A percentile compares a stretch with the other conserved stretches of the same genome.
These are phyloP conservation scores for Scalopus aquaticus DNA, from an alignment of 2,113 vertebrate genomes.

Conservation along the genomic window DNA sequence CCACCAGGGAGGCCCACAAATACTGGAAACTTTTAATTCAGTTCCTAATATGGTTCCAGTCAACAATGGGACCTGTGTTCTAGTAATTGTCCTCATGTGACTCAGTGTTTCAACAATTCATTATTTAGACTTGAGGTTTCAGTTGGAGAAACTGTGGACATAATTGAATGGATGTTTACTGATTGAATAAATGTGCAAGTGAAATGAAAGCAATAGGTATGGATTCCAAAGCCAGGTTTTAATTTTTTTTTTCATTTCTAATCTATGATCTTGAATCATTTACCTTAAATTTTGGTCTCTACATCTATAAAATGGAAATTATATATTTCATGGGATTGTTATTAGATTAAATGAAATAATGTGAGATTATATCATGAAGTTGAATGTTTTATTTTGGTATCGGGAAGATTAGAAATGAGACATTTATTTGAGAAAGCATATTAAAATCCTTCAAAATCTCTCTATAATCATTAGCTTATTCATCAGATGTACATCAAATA, in stretches of 20 bases:
- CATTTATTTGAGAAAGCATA: background rate
- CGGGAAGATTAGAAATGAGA: background rate
- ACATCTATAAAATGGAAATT: background rate
- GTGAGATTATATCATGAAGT: background rate
- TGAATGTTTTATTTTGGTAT: background rate
- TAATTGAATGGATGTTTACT: background rate
- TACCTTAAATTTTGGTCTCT: background rate
- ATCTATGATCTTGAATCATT: background rate
- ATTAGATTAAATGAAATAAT: background rate
- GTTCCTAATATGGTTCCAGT: background rate
- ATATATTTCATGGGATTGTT: background rate
- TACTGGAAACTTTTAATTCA: background rate
- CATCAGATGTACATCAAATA: background rate
- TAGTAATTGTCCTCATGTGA: background rate
- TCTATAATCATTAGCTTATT: background rate
- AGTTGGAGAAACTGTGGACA: background rate
- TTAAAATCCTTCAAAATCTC: conserved; percentile 10
- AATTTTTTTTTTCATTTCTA: background rate
- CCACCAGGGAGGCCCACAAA: too few relatives aligned
- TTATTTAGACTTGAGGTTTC: background rate
- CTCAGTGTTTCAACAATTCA: background rate
- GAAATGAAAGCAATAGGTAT: background rate
- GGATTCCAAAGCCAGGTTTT: background rate
- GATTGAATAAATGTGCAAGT: background rate
- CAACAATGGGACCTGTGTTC: background rate